phyloP scores from a whole-genome alignment of 2,797 vertebrate species.

The Sebastes hubbsi region DNA sequence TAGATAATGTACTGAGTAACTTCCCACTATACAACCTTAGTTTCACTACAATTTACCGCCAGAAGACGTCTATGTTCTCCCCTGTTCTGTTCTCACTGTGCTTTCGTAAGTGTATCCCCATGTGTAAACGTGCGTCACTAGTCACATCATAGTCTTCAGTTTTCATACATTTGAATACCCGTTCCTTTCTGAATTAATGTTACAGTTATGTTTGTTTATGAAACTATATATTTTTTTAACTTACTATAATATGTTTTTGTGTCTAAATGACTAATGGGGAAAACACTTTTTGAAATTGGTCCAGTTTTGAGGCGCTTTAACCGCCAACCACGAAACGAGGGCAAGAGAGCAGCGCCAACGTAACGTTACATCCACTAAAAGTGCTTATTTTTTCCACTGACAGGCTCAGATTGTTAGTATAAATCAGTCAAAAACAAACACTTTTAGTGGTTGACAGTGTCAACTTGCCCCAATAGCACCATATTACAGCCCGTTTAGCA shows the following conservation, averaged over 20 bases:
- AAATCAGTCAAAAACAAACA: neutral
- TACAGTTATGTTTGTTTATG: neutral
- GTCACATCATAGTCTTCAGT: neutral
- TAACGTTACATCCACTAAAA: neutral
- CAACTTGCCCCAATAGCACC: too few relatives aligned
- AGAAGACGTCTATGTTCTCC: neutral
- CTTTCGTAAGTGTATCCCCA: neutral
- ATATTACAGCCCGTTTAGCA: too few relatives aligned
- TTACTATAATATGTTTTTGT: neutral
- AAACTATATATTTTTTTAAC: too few relatives aligned
- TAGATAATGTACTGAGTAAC: neutral
- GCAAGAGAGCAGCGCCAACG: neutral
- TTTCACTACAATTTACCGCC: neutral
- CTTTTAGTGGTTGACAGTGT: neutral
- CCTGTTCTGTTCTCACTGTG: neutral
- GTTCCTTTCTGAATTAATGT: neutral
- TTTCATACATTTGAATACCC: neutral
- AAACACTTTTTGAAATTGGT: neutral
- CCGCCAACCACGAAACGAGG: neutral
- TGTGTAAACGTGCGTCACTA: accelerated
- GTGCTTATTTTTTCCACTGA: neutral
- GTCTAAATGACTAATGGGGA: neutral
- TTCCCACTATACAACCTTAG: slow-evolving; percentile 4
- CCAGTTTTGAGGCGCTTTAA: neutral
- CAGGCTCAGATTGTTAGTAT: neutral